phyloP scores from a whole-genome alignment of 92 coral and sea anemone genomes.

The Parazoanthus atlanticus region DNA sequence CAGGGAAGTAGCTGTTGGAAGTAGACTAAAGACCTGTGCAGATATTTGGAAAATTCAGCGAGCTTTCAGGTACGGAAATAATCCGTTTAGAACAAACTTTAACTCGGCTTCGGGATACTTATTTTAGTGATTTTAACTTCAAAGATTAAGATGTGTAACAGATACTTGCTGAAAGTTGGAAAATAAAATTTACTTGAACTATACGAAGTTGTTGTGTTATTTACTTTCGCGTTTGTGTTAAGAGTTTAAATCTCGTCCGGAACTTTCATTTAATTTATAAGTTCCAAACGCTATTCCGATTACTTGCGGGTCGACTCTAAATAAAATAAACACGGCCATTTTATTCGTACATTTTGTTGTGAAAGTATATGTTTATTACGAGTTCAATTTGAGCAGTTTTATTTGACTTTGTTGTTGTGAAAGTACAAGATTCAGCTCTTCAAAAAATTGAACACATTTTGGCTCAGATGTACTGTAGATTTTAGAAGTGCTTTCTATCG shows the following conservation, averaged over 20 bases:
- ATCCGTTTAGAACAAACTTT: too few relatives aligned
- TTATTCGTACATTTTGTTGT: neutral
- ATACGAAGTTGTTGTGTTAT: constrained; percentile 5
- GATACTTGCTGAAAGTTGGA: neutral
- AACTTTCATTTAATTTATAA: neutral
- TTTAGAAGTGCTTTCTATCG: neutral
- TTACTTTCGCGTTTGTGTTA: constrained; percentile 2
- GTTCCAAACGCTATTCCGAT: neutral
- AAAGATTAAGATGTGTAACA: neutral
- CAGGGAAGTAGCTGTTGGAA: neutral
- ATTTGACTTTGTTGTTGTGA: constrained; percentile 1
- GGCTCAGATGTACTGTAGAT: neutral
- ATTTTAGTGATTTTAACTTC: neutral
- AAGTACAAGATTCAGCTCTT: constrained; percentile 2
- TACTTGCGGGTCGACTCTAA: neutral
- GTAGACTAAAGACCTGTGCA: neutral
- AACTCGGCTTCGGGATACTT: neutral
- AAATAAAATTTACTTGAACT: neutral
- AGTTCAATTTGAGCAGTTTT: neutral
- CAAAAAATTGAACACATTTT: neutral
- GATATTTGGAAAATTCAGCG: neutral
- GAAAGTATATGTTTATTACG: neutral
- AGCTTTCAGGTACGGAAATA: constrained; percentile 8
- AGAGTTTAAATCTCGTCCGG: neutral
- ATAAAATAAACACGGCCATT: neutral